Base-by-base conservation (phyloP, 2,888 invertebrate genomes). In the Limnephilus marmoratus region DNA sequence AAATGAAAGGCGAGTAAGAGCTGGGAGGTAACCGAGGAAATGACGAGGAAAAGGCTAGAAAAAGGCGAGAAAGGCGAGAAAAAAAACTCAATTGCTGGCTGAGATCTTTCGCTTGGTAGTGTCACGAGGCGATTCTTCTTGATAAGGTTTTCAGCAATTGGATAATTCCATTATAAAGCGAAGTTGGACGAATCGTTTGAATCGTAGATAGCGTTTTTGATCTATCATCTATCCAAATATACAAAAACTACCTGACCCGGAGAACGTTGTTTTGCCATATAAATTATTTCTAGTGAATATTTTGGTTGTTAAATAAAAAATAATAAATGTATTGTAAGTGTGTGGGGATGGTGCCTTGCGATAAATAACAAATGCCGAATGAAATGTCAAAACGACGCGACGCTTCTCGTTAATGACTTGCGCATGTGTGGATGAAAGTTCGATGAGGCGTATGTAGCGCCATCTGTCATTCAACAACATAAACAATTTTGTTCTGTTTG, bases 221-320 rank as follows among this genome's bases (percentile, higher is more conserved):
- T 24, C 24, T 24, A 68, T 24, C 18, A 24, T 15, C 15, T 15
- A 53, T 53, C 53, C 4, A 53, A 41, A 41, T 41, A 41, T 41
- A 5, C 41, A 41, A 37, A 37, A 37, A 31, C 31, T 31, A 90
- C 81, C 90, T 90, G 90, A 90, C 90, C 90, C 90, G 90, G 90
- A 81, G 81, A 90, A 90, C 90, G 90, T 90, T 90, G 90, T 90
- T 90, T 15, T 90, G 90, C 90, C 90, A 90, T 90, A 80, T 81
- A 90, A 29, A 90, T 15, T 49, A 49, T 49, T 49, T 49, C 13
- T 15, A 15, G 15, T 13, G 13, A 13, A 49, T 49, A 45, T 45
- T 45, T 45, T 41, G 37, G 37, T 4, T 37, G 37, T 37, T 37
- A 37, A 37, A 37, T 37, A 37, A 37, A 37, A 37, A 37, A 37